phyloP scores from a whole-genome alignment of 2,797 vertebrate genomes.

The Rhincodon typus region DNA sequence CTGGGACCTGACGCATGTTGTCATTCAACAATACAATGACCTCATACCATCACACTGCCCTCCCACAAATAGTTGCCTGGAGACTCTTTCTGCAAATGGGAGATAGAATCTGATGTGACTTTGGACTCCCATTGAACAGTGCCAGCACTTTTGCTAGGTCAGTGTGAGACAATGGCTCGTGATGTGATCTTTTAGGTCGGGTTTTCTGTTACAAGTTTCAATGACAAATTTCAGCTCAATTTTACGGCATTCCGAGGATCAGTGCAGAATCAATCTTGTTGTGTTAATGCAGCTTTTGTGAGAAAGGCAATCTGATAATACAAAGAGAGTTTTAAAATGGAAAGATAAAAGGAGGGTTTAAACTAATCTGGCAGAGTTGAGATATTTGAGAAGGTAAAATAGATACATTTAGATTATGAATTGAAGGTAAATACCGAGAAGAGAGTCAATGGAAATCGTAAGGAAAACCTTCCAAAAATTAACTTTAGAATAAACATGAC shows the following conservation, averaged over 20 bases:
- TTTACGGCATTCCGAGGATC: neutral
- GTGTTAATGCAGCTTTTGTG: slow-evolving; percentile 30
- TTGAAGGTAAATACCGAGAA: neutral
- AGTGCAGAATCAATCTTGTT: neutral
- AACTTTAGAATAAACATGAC: neutral
- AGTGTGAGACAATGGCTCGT: neutral
- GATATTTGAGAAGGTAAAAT: neutral
- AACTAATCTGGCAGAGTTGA: too few species aligned
- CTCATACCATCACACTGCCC: neutral
- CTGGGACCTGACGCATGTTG: neutral
- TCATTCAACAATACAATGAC: neutral
- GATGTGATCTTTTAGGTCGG: slow-evolving; percentile 4
- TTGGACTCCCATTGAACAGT: neutral
- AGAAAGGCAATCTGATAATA: neutral
- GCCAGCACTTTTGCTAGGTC: slow-evolving; percentile 14
- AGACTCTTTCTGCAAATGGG: neutral
- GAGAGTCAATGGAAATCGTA: neutral
- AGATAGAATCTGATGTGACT: neutral
- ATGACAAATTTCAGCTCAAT: neutral
- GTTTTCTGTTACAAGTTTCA: slow-evolving; percentile 17
- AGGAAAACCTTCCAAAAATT: neutral
- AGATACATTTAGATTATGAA: neutral
- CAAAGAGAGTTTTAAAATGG: neutral
- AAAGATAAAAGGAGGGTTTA: neutral
- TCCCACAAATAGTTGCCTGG: slow-evolving; percentile 10